Evolutionary conservation across 2,888 invertebrate species (phyloP).

Genomic region (Pinctada fucata): DNA sequence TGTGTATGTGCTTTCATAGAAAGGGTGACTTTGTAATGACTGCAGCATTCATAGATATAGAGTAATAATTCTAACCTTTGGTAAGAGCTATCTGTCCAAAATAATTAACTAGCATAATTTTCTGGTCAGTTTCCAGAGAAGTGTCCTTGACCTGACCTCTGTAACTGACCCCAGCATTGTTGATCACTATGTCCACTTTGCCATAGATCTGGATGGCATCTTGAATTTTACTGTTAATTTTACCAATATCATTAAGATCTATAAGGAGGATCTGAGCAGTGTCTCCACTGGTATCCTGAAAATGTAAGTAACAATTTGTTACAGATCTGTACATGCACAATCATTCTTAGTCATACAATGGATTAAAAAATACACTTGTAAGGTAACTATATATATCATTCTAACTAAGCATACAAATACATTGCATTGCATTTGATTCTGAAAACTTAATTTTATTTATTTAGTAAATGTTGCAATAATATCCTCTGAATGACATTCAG

Average conservation of each 20-base stretch:
- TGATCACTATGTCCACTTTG: slow-evolving; percentile 89
- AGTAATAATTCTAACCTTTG: slow-evolving; percentile 83
- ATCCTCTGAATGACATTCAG: too few relatives aligned
- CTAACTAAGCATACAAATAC: too few relatives aligned
- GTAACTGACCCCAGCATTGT: slow-evolving; percentile 90
- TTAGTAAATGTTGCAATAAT: too few relatives aligned
- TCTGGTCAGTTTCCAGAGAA: slow-evolving; percentile 87
- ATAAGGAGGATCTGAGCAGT: slow-evolving; percentile 76
- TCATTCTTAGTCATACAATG: too few relatives aligned
- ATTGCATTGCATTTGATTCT: too few relatives aligned
- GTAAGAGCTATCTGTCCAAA: slow-evolving; percentile 94
- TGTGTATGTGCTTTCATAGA: too few relatives aligned
- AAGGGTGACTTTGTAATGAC: too few relatives aligned
- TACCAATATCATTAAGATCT: slow-evolving; percentile 86
- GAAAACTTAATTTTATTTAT: too few relatives aligned
- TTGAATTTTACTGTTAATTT: slow-evolving; percentile 82
- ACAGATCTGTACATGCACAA: too few relatives aligned
- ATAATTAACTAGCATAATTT: slow-evolving; percentile 95
- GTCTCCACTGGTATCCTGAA: not conserved
- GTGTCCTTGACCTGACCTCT: slow-evolving; percentile 88
- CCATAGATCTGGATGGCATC: slow-evolving; percentile 79
- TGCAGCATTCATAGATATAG: too few relatives aligned
- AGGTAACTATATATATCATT: too few relatives aligned
- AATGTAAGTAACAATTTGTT: not conserved
- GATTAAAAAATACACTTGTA: too few relatives aligned